Base-by-base conservation (phyloP, 2,888 invertebrate genomes). In the Resseliella maxima region DNA sequence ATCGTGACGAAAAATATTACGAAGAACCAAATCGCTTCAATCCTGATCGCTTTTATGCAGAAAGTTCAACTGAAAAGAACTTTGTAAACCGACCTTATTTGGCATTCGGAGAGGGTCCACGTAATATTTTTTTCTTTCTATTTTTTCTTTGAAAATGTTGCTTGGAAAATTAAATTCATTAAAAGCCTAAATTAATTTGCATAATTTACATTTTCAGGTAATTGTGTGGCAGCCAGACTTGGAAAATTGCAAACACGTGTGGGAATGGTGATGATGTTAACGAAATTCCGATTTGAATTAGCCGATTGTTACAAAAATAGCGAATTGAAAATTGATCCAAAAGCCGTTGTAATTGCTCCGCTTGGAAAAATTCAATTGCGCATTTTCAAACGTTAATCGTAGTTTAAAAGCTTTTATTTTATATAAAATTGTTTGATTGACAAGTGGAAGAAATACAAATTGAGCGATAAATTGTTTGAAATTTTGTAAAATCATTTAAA, bases 281-380 rank as follows among this genome's bases (percentile, higher is more conserved):
- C 38, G 5, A 38, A 85, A 41, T 85, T 41, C 24, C 24, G 21
- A 1, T 81, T n/a, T 21, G 36, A 81, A 36, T 36, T 81, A 21
- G 18, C 10, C 10, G 64, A 24, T 27, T 2, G 15, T 0, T 15
- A 35, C 36, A 36, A 35, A 15, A 31, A 35, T 12, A 36, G 35
- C 0, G 36, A 85, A n/a, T 10, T 85, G 2, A 12, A 41, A 0
- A 93, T 91, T 0, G 93, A 94, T 0, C 92, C 92, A 2, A 92
- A 89, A 87, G 93, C 92, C 0, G 91, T 87, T 0, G 92, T 91
- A 87, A 92, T 92, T 1, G 92, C 92, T 1, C 89, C 87, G 85
- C 89, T 86, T 87, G 92, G 89, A 0, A 92, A 92, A 1, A 72
- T 72, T 35, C 15, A 72, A 15, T n/a, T 72, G 1, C 31, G n/a